A percentile compares a stretch with the other conserved stretches of the same genome.
These are phyloP conservation scores for Caenorhabditis zanzibari DNA, from an alignment of 2,888 invertebrate species.

Conservation along the genomic window DNA sequence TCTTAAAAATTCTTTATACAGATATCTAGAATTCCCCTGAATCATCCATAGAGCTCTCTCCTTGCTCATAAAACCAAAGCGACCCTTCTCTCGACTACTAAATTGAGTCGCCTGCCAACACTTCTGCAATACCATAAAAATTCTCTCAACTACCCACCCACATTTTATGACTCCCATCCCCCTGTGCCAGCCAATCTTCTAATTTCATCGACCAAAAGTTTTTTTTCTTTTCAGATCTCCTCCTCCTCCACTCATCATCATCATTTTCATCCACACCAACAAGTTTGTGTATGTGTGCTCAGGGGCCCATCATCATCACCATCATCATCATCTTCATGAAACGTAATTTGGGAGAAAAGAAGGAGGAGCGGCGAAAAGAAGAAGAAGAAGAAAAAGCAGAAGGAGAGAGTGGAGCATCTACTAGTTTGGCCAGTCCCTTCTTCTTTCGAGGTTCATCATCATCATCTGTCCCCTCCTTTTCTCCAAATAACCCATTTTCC, in stretches of 20 bases:
- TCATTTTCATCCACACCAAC: conserved; percentile 38
- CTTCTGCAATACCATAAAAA: conserved; percentile 47
- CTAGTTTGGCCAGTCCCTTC: conserved; percentile 48
- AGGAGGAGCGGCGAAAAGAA: conserved; percentile 1
- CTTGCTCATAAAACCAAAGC: conserved; percentile 1
- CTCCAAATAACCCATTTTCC: conserved; percentile 62
- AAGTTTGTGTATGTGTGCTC: conserved; percentile 39
- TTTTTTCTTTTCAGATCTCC: conserved; percentile 17
- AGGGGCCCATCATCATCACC: conserved; percentile 42
- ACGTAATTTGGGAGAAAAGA: conserved; percentile 56
- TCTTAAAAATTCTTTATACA: too few relatives aligned
- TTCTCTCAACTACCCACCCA: conserved; percentile 25
- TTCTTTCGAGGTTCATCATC: conserved; percentile 59
- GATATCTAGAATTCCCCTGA: too few relatives aligned
- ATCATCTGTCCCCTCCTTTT: conserved; percentile 41
- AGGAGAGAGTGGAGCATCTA: conserved; percentile 41
- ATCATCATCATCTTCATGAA: conserved; percentile 50
- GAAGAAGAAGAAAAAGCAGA: conserved; percentile 27
- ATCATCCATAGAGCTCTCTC: neutral
- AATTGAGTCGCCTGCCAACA: conserved; percentile 1
- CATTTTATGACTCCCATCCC: conserved; percentile 32
- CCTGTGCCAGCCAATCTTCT: conserved; percentile 6
- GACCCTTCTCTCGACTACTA: conserved; percentile 1
- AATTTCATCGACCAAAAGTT: conserved; percentile 29
- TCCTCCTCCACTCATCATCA: conserved; percentile 30